Base-by-base conservation (phyloP, 2,797 vertebrate species). In the Pseudochirops cupreus region DNA sequence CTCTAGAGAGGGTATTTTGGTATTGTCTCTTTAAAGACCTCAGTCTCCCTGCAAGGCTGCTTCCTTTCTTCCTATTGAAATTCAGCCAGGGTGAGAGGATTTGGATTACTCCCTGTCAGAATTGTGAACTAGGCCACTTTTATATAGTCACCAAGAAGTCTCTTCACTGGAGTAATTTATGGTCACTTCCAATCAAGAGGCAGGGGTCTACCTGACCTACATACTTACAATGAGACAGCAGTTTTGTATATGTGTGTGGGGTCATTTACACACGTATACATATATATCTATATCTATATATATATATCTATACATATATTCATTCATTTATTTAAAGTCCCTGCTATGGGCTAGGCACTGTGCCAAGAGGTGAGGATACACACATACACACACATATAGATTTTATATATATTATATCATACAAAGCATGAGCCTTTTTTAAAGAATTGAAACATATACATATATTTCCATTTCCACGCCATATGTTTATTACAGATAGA, bases 181-280 rank as follows among this genome's bases (percentile, higher is more conserved):
- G 58, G 94, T 74, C 33, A 56, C 53, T 67, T 92, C 28, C 67
- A 56, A 54, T 67, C 29, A 46, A 95, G 56, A 18, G 90, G 94
- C 93, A 97, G 56, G 53, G 39, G 67, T 59, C 31, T 39, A 58
- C 6, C 18, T 10, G 50, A 31, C 91, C 82, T 26, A 7, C 56
- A 28, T 7, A 57, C 26, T 57, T 7, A 92, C 92, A 55, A 39
- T 58, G 31, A 94, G 21, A 58, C 52, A 39, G 33, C 54, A 1
- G 46, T 92, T 94, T 94, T 46, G 59, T 62, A 3, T 33, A 33
- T 33, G 59, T 62, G 59, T 31, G 1, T 29, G 58, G 11, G 59
- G 59, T 12, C 11, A 62, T 29, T 59, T 29, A 31, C 13, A n/a
- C 4, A 26, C 2, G 21, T 57, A 16, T 18, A n/a, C 12, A 67